phyloP scores from a whole-genome alignment of 92 coral and sea anemone genomes.

The Porites cylindrica region DNA sequence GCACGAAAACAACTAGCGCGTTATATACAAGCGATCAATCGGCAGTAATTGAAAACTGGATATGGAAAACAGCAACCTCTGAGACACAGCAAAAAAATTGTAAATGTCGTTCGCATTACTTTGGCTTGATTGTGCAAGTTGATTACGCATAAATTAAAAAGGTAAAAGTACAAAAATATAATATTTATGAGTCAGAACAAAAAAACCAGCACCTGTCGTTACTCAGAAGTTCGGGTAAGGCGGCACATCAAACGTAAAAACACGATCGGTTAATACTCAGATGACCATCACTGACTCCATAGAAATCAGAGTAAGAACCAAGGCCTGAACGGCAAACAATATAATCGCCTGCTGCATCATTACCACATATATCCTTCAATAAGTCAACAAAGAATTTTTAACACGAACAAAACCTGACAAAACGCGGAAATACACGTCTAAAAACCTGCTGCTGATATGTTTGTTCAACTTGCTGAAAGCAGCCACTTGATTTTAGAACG shows the following conservation, averaged over 20 bases:
- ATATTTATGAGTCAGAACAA: slow-evolving; percentile 25
- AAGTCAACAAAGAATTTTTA: slow-evolving; percentile 6
- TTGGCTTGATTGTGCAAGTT: neutral
- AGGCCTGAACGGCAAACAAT: neutral
- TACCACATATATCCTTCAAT: slow-evolving; percentile 6
- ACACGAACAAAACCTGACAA: slow-evolving; percentile 14
- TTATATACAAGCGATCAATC: neutral
- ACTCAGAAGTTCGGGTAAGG: no score
- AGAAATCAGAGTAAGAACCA: neutral
- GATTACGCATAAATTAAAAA: neutral
- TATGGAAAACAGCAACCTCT: neutral
- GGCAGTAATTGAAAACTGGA: neutral
- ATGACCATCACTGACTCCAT: no score
- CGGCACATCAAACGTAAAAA: no score
- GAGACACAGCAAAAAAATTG: neutral
- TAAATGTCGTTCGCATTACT: neutral
- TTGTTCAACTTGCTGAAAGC: no score
- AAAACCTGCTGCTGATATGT: neutral
- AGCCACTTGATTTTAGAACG: no score
- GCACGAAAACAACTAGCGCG: slow-evolving; percentile 36
- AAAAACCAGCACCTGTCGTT: slow-evolving; percentile 25
- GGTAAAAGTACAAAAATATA: neutral
- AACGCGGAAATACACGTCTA: neutral
- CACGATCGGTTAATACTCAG: no score
- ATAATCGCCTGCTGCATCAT: neutral